A percentile compares a stretch with the other conserved stretches of the same genome.
phyloP scores from a whole-genome alignment of 2,797 vertebrate genomes.

The Carcharodon carcharias region DNA sequence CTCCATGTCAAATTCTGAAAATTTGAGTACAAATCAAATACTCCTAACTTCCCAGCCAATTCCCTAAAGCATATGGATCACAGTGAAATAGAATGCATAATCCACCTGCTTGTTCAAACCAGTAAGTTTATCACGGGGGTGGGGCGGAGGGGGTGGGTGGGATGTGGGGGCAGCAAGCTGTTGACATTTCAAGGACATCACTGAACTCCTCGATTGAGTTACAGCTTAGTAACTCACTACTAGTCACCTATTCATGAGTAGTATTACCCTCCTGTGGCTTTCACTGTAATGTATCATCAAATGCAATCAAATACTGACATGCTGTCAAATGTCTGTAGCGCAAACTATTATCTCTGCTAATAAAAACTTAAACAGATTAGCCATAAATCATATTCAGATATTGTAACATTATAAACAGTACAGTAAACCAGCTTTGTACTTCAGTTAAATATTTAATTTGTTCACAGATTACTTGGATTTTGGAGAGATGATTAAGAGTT shows the following conservation, averaged over 20 bases:
- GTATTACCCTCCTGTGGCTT: background rate
- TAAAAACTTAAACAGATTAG: background rate
- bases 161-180: background rate
- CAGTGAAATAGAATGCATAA: background rate
- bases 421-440: background rate
- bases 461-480: background rate
- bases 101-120: too few relatives aligned
- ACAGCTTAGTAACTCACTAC: background rate
- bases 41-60: background rate
- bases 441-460: background rate
- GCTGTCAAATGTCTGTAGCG: slow-evolving; percentile 1
- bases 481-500: background rate
- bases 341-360: background rate
- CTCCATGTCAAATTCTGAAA: background rate
- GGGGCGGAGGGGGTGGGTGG: background rate
- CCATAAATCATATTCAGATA: background rate
- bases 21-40: background rate
- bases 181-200: background rate
- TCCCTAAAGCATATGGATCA: background rate
- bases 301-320: background rate
- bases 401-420: background rate
- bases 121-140: background rate
- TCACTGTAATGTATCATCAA: background rate
- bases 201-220: slow-evolving; percentile 2
- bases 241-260: background rate